Base-by-base conservation (phyloP, 92 coral and sea anemone genomes). In the Bergia puertoricense region DNA sequence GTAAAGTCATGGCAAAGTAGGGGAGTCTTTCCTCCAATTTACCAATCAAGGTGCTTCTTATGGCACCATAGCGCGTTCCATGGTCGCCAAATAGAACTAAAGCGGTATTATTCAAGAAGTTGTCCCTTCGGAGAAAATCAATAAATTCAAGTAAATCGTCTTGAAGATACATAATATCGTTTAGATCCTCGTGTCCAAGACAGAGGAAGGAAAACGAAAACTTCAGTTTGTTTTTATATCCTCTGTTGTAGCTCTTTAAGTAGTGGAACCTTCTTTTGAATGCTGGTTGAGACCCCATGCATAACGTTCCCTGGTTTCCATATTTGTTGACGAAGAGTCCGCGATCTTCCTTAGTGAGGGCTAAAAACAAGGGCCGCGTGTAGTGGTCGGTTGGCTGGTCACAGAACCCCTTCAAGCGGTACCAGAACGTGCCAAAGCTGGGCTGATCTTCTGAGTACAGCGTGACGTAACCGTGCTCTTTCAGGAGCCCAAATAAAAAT, bases 21-120 rank as follows among this genome's bases (percentile, higher is more conserved):
- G 95, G 95, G 0, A 92, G 89, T 41, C 94, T 74, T 69, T 92
- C 94, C 36, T 92, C 94, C 85, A 90, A 80, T 67, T 91, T 91
- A 6, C 95, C 95, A 14, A 92, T 30, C 44, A 92, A 50, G 57
- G 92, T 92, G 22, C 88, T 82, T 3, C 95, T 91, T 18, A 92
- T 86, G 8, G 92, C 85, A 15, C 95, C 95, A 77, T 92, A 92
- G 0, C 95, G 95, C 56, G 88, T 77, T 0, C 95, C 95, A 44
- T 92, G 95, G 80, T 92, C 95, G 50, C 93, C 95, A 71, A 92
- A 85, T 54, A 92, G 57, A 18, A 86, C 83, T 67, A 92, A 62
- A 7, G 90, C 8, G 0, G 95, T 92, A 76, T 90, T 85, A 81
- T 92, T 89, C 36, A 92, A 81, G 84, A 75, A 79, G 38, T 88